phyloP scores from a whole-genome alignment of 1,140 invertebrate species.

The Pogonomyrmex californicus region DNA sequence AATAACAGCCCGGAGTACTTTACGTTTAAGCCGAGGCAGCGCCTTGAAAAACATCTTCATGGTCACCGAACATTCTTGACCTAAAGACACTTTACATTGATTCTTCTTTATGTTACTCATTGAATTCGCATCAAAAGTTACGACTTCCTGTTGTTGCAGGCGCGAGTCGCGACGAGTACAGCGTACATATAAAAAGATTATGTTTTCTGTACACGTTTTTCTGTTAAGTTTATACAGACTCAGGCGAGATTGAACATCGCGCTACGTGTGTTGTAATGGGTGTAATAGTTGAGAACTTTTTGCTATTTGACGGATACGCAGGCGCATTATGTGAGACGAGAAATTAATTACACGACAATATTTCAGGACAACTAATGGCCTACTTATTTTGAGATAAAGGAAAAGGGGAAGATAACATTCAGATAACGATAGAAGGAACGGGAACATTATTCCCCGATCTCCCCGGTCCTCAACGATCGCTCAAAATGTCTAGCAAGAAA shows the following conservation, averaged over 20 bases:
- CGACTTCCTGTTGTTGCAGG: slow-evolving; percentile 5
- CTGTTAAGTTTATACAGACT: neutral
- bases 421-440: neutral
- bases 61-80: slow-evolving; percentile 35
- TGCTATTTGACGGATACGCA: no score
- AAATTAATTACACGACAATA: neutral
- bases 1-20: slow-evolving; percentile 16
- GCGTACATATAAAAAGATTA: neutral
- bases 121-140: slow-evolving; percentile 35
- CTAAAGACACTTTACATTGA: slow-evolving; percentile 40
- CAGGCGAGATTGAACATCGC: neutral
- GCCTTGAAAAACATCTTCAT: slow-evolving; percentile 42
- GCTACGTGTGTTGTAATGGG: neutral
- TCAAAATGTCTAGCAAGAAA: neutral
- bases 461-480: neutral
- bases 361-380: neutral
- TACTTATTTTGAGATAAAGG: neutral
- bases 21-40: neutral
- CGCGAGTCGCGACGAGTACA: neutral
- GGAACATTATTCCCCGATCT: neutral
- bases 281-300: no score
- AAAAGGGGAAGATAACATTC: neutral
- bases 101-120: slow-evolving; percentile 29
- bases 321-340: neutral
- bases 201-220: neutral